Conservation (phyloP, 1,140 invertebrate genomes). For the Hylyphantes graminicola region DNA sequence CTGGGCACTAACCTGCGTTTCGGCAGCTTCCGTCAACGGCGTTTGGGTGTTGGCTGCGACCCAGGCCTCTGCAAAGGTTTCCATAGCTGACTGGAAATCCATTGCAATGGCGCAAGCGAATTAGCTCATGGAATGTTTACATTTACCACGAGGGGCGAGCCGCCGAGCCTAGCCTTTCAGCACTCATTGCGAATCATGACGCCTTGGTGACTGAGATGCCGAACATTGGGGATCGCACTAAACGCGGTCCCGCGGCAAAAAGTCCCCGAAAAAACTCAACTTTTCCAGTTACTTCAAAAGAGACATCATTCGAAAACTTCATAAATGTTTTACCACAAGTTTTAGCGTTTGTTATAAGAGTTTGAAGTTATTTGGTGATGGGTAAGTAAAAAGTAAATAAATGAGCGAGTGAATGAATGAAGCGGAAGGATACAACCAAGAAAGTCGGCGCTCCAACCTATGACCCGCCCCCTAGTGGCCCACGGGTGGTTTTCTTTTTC, state of each 20-base stretch:
- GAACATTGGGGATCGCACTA: conserved; percentile 45
- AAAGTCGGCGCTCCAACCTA: conserved; percentile 47
- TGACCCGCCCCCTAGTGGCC: conserved; percentile 56
- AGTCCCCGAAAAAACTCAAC: neutral
- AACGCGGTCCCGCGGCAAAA: conserved; percentile 51
- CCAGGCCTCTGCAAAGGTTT: conserved; percentile 96
- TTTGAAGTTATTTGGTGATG: neutral
- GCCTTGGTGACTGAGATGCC: conserved; percentile 58
- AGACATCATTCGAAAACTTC: neutral
- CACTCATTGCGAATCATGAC: conserved; percentile 59
- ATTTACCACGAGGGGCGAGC: conserved; percentile 55
- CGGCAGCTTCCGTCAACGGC: conserved; percentile 66
- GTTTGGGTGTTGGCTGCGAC: conserved; percentile 89
- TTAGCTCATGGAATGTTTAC: conserved; percentile 57
- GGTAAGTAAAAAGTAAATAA: conserved; percentile 51
- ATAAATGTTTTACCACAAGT: neutral
- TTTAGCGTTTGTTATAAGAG: neutral
- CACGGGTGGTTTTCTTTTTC: too few species aligned
- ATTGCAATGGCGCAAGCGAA: conserved; percentile 69
- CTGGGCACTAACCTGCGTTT: conserved; percentile 66
- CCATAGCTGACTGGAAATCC: conserved; percentile 98
- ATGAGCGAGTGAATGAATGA: conserved; percentile 39
- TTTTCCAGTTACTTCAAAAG: neutral
- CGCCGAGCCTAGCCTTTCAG: conserved; percentile 52
- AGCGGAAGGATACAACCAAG: conserved; percentile 53